A percentile compares a stretch with the other conserved stretches of the same genome.
Evolutionary conservation across 1,140 invertebrate species (phyloP).

Genomic region (Bombus waltoni): DNA sequence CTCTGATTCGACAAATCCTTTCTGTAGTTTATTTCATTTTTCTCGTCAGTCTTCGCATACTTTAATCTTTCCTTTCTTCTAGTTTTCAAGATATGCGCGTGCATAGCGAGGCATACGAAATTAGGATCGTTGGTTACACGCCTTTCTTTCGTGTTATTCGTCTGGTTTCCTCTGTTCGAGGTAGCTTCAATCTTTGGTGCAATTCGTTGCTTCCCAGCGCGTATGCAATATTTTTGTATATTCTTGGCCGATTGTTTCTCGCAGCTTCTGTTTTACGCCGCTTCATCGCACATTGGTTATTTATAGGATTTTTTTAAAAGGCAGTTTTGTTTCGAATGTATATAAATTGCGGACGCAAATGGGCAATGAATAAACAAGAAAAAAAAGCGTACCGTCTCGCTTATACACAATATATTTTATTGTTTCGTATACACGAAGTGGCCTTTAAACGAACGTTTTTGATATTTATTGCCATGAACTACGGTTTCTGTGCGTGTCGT

Average conservation of each 20-base stretch:
- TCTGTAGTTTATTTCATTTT: too few species aligned
- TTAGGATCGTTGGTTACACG: not conserved
- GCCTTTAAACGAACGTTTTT: not conserved
- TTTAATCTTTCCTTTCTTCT: not conserved
- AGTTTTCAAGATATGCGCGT: not conserved
- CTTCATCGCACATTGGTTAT: not conserved
- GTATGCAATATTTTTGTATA: not conserved
- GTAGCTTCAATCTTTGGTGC: not conserved
- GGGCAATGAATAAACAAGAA: not conserved
- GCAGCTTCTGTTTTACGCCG: not conserved
- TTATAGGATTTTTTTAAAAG: not conserved
- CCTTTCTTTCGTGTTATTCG: not conserved
- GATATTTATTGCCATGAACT: not conserved
- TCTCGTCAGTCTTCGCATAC: not conserved
- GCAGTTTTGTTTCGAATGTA: not conserved
- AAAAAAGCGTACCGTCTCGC: not conserved
- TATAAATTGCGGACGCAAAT: conserved; percentile 4
- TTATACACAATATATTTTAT: conserved; percentile 1
- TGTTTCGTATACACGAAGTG: not conserved
- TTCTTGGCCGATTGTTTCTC: not conserved
- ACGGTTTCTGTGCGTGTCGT: not conserved
- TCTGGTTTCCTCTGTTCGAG: not conserved
- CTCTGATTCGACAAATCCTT: too few species aligned
- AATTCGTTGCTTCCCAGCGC: not conserved
- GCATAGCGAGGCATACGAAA: not conserved